These are phyloP conservation scores for Cataglyphis altisquamis DNA, from an alignment of 2,888 invertebrate genomes.

Conservation along the genomic window DNA sequence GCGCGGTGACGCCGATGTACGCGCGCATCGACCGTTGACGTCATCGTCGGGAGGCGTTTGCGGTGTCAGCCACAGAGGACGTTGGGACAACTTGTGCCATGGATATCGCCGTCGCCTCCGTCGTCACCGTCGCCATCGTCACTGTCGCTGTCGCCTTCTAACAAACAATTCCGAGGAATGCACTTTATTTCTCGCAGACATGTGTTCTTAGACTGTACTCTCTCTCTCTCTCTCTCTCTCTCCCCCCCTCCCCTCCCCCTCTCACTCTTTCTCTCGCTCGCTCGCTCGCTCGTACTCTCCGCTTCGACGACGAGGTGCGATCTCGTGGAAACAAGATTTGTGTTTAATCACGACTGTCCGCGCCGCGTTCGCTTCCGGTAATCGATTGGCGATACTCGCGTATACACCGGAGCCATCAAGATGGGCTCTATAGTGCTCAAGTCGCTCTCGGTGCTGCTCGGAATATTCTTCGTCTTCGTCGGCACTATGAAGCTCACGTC, in stretches of 20 bases:
- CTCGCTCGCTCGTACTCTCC: not conserved
- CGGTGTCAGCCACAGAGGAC: conserved; percentile 26
- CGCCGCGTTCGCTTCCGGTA: conserved; percentile 43
- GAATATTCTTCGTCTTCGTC: conserved; percentile 97
- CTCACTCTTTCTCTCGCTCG: not conserved
- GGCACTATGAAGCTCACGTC: conserved; percentile 97
- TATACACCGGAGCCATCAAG: conserved; percentile 23
- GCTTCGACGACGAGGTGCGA: conserved; percentile 26
- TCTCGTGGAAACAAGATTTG: not conserved
- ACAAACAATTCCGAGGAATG: not conserved
- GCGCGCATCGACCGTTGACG: conserved; percentile 42
- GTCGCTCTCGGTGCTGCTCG: conserved; percentile 96
- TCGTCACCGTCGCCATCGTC: not conserved
- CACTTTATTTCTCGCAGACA: conserved; percentile 3
- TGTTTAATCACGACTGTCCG: conserved; percentile 31
- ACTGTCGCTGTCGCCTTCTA: not conserved
- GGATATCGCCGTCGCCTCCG: conserved; percentile 26
- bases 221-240: not conserved
- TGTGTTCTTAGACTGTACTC: conserved; percentile 27
- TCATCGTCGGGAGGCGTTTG: conserved; percentile 8
- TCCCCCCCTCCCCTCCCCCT: not conserved
- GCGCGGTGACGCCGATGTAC: conserved; percentile 34
- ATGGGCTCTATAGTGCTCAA: conserved; percentile 94
- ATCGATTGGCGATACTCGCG: conserved; percentile 25
- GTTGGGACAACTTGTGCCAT: conserved; percentile 28